These are phyloP conservation scores for Cottus gobio DNA, from an alignment of 2,113 vertebrate species.

Conservation along the genomic window DNA sequence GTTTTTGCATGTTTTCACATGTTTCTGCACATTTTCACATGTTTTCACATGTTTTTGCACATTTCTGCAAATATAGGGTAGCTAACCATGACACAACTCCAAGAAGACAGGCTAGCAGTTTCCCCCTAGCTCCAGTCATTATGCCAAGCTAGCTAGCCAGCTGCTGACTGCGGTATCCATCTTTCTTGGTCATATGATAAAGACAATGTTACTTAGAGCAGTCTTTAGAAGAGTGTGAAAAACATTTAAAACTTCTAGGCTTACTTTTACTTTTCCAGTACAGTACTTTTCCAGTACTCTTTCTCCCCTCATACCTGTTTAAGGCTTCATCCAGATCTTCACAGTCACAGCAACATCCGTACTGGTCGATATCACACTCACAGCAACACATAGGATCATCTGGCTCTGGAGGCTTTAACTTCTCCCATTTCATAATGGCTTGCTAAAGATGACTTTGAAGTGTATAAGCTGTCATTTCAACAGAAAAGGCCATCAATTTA, in stretches of 20 bases:
- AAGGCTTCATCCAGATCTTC: slow-evolving; percentile 78
- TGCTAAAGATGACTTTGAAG: slow-evolving; percentile 1
- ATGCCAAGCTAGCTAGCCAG: not conserved
- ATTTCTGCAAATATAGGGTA: too few relatives aligned
- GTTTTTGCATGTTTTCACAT: too few relatives aligned
- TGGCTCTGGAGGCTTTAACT: slow-evolving; percentile 79
- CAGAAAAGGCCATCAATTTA: slow-evolving; percentile 10
- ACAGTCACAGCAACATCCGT: slow-evolving; percentile 77
- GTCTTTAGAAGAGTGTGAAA: not conserved
- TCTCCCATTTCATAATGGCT: slow-evolving; percentile 78
- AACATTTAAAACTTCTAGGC: not conserved
- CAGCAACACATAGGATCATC: slow-evolving; percentile 82
- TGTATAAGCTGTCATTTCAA: slow-evolving; percentile 31
- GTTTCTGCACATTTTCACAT: too few relatives aligned
- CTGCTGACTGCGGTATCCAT: slow-evolving; percentile 14
- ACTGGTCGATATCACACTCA: slow-evolving; percentile 73
- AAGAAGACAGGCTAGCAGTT: not conserved
- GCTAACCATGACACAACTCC: too few relatives aligned
- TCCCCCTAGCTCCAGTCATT: not conserved
- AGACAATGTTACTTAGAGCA: not conserved
- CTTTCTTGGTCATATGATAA: not conserved
- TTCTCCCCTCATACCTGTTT: slow-evolving; percentile 69
- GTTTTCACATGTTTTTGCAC: too few relatives aligned
- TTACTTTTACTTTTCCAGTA: not conserved
- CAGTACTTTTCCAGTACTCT: not conserved